phyloP scores from a whole-genome alignment of 2,797 vertebrate genomes.

The Alauda arvensis region DNA sequence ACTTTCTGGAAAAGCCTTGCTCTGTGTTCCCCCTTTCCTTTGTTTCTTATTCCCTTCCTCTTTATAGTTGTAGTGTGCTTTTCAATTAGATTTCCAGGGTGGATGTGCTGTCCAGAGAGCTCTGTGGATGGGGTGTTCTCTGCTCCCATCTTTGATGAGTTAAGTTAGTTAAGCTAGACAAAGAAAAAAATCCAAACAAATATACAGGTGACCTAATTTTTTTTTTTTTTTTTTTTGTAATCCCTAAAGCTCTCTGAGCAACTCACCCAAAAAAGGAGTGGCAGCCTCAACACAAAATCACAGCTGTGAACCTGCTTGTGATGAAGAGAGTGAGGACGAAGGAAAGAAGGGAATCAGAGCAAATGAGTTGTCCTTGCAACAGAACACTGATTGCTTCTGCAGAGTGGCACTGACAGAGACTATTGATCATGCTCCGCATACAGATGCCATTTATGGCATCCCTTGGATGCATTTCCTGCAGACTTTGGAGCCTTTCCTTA shows the following conservation, averaged over 20 bases:
- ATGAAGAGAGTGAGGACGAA: not conserved
- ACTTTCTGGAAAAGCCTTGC: not conserved
- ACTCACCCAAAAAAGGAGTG: not conserved
- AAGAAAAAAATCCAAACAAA: not conserved
- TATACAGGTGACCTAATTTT: not conserved
- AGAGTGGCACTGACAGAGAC: not conserved
- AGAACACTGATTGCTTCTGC: not conserved
- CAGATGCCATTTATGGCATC: not conserved
- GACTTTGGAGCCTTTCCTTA: not conserved
- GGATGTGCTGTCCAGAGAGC: not conserved
- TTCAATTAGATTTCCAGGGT: not conserved
- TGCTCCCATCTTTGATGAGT: not conserved
- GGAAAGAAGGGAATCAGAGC: not conserved
- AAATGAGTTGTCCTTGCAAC: not conserved
- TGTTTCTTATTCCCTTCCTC: not conserved
- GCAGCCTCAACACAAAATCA: not conserved
- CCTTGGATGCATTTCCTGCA: not conserved
- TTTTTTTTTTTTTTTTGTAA: not conserved
- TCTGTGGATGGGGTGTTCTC: not conserved
- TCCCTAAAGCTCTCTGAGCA: not conserved
- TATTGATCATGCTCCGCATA: not conserved
- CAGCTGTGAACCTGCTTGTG: not conserved
- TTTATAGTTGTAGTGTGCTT: not conserved
- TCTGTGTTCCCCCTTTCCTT: not conserved
- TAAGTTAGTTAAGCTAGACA: not conserved